Evolutionary conservation across 2,797 vertebrate genomes (phyloP), one percentile per base, ranked within the genome.

Genomic region (Mus minutoides): DNA sequence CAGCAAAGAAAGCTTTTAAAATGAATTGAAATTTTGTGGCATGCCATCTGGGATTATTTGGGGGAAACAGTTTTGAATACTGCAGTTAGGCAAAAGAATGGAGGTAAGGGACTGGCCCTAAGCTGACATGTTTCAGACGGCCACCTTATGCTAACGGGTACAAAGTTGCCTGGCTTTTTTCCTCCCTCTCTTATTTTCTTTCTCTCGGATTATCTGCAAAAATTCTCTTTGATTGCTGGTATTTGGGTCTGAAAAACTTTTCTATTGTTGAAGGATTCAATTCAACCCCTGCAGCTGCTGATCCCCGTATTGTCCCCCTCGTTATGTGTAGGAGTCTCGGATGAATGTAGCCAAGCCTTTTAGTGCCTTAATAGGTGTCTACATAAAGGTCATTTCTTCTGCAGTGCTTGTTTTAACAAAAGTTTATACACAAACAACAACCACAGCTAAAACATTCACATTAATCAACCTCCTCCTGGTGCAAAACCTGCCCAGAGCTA

Each of bases 241-340:
- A 98, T 98, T 98, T 98, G 98, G 97, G 97, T 97, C 96, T 98
- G 98, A 98, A 98, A 99, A 99, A 98, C 98, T 98, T 98, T 98
- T 98, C 98, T 94, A 98, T 99, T 99, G 99, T 99, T 98, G 98
- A 98, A 98, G 98, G 98, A 99, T 99, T 99, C 99, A 99, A 99
- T 99, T 99, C 99, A 98, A 98, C 97, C 98, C 98, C 98, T 98
- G 98, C 99, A 99, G 99, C 99, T 99, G 98, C 98, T 98, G 98
- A 98, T 98, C 98, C 98, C 98, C 98, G 97, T 83, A 98, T 99
- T 99, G 99, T 99, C 97, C 98, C 97, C 78, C 97, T 98, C 71
- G 82, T 99, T 99, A 98, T 99, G 99, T 99, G 98, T 99, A 99
- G 97, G 98, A 98, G 98, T 98, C 99, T 98, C 98, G 96, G 98